Evolutionary conservation across 2,888 invertebrate species (phyloP).

Genomic region (Lacanobia wlatinum): DNA sequence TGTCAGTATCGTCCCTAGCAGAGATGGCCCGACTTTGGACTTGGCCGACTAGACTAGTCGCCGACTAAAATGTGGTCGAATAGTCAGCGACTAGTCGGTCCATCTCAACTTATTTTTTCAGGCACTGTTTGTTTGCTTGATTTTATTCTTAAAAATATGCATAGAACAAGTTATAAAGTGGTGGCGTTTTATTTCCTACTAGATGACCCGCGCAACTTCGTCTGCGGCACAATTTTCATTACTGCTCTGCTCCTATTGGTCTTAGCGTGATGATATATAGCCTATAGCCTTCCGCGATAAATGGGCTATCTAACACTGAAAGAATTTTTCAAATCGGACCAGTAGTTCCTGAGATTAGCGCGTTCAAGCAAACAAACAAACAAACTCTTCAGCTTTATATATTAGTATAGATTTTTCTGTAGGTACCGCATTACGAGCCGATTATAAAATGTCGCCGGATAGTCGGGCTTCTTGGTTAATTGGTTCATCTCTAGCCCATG

Average conservation of each 20-base stretch:
- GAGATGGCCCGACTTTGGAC: slow-evolving; percentile 6
- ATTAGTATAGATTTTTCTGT: too few species aligned
- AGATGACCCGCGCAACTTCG: too few species aligned
- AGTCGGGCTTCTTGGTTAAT: background rate
- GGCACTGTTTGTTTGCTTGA: background rate
- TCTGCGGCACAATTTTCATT: too few species aligned
- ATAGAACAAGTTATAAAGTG: background rate
- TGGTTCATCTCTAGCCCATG: background rate
- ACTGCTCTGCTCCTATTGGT: too few species aligned
- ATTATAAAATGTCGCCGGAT: background rate
- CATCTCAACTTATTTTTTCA: background rate
- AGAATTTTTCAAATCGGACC: too few species aligned
- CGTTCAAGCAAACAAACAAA: too few species aligned
- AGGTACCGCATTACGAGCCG: background rate
- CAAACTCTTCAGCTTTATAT: too few species aligned
- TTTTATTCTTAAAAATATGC: background rate
- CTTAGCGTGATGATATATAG: too few species aligned
- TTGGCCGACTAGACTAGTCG: slow-evolving; percentile 2
- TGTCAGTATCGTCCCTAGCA: slow-evolving; percentile 76
- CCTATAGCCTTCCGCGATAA: too few species aligned
- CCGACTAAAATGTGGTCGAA: background rate
- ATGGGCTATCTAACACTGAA: too few species aligned
- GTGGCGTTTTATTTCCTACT: background rate
- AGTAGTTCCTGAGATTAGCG: too few species aligned
- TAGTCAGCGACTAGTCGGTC: background rate